These are phyloP conservation scores for Calephelis perditalis DNA, from an alignment of 2,888 invertebrate species.

Conservation along the genomic window DNA sequence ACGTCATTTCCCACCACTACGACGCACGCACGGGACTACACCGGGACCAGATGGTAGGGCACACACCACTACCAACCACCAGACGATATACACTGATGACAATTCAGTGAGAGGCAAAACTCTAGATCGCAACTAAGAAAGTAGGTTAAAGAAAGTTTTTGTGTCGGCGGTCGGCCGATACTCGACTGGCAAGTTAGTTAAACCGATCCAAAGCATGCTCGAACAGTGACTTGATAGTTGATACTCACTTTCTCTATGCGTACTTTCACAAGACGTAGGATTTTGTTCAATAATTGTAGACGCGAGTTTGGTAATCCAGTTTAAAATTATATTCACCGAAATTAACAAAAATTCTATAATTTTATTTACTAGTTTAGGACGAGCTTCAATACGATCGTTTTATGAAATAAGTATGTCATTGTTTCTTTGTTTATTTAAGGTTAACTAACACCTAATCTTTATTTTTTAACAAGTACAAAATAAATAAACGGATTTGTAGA, in stretches of 20 bases:
- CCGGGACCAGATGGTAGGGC: slow-evolving; percentile 70
- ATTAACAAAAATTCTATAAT: too few species aligned
- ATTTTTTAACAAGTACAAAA: too few species aligned
- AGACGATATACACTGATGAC: slow-evolving; percentile 63
- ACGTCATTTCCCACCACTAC: slow-evolving; percentile 65
- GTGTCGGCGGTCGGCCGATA: slow-evolving; percentile 48
- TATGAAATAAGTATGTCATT: too few species aligned
- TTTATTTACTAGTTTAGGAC: too few species aligned
- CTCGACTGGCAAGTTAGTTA: slow-evolving; percentile 56
- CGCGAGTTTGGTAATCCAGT: slow-evolving; percentile 29
- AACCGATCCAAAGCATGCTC: slow-evolving; percentile 47
- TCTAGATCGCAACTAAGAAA: slow-evolving; percentile 68
- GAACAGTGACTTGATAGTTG: slow-evolving; percentile 59
- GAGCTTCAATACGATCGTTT: too few species aligned
- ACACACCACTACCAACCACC: slow-evolving; percentile 65
- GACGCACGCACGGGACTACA: slow-evolving; percentile 58
- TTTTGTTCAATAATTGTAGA: slow-evolving; percentile 61
- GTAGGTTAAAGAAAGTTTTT: slow-evolving; percentile 79
- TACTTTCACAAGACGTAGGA: slow-evolving; percentile 73
- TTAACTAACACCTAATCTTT: too few species aligned
- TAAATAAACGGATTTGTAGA: not conserved
- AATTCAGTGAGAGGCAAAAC: slow-evolving; percentile 54
- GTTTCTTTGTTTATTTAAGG: too few species aligned
- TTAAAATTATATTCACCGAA: slow-evolving; percentile 11
- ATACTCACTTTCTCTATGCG: slow-evolving; percentile 72